These are phyloP conservation scores for Alosa sapidissima DNA, from an alignment of 2,797 vertebrate species.

Conservation along the genomic window DNA sequence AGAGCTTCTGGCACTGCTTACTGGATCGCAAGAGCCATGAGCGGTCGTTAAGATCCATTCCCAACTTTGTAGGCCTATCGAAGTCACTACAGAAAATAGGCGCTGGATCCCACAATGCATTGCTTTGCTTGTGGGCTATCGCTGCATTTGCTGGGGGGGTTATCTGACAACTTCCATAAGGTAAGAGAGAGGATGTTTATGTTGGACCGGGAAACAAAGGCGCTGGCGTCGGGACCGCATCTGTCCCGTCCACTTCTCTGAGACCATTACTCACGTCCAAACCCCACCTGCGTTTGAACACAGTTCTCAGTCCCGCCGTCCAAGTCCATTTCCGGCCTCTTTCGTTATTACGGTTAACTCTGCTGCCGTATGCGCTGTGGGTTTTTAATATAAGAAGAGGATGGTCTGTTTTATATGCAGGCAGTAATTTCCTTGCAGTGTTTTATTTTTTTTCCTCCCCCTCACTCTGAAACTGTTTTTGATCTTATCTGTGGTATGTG, in stretches of 20 bases:
- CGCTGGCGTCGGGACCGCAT: slow-evolving; percentile 34
- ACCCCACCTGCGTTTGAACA: slow-evolving; percentile 25
- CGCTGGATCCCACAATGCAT: not conserved
- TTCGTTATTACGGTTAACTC: not conserved
- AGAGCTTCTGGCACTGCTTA: not conserved
- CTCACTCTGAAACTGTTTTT: not conserved
- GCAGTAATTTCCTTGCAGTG: not conserved
- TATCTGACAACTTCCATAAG: slow-evolving; percentile 36
- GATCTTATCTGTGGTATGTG: slow-evolving; percentile 23
- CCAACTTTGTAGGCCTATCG: not conserved
- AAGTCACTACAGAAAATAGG: slow-evolving; percentile 3
- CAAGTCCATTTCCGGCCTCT: not conserved
- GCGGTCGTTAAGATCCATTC: slow-evolving; percentile 11
- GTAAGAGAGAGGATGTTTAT: slow-evolving; percentile 38
- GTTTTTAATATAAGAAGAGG: not conserved
- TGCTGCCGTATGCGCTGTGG: not conserved
- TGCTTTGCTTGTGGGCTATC: not conserved
- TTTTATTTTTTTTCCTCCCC: not conserved
- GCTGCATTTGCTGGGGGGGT: not conserved
- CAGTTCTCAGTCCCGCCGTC: slow-evolving; percentile 2
- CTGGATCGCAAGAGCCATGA: not conserved
- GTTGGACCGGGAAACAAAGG: slow-evolving; percentile 41
- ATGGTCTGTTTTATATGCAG: slow-evolving; percentile 16
- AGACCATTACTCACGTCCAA: slow-evolving; percentile 36
- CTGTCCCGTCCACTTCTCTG: slow-evolving; percentile 25